Evolutionary conservation across 2,797 vertebrate species (phyloP).

Genomic region (Malurus splendens): DNA sequence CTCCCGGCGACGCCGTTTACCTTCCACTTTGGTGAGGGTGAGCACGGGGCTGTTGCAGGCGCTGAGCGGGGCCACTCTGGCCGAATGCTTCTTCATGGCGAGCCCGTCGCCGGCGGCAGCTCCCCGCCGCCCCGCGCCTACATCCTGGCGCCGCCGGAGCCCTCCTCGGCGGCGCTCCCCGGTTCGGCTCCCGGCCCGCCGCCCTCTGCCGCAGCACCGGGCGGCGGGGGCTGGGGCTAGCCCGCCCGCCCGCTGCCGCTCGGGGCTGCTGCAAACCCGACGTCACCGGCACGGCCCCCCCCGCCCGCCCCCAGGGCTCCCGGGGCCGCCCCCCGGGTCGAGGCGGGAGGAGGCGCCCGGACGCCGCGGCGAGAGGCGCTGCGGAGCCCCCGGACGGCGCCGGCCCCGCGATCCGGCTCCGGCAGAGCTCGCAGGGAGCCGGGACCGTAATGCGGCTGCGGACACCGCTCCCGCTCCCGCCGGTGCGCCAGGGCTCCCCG

Average conservation of each 20-base stretch:
- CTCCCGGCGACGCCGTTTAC: conserved; percentile 56
- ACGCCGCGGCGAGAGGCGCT: not conserved
- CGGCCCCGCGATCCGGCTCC: not conserved
- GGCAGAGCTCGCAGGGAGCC: not conserved
- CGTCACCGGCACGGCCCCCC: conserved; percentile 61
- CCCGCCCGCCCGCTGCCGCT: conserved; percentile 1
- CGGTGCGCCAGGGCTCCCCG: not conserved
- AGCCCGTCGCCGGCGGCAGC: conserved; percentile 83
- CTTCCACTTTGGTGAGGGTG: conserved; percentile 97
- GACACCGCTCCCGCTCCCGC: not conserved
- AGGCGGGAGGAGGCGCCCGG: not conserved
- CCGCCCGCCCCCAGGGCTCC: conserved; percentile 17
- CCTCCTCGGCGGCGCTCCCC: not conserved
- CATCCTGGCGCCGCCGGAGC: conserved; percentile 83
- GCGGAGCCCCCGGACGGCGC: not conserved
- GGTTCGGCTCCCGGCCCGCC: not conserved
- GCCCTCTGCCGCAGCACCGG: conserved; percentile 42
- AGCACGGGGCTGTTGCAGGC: conserved; percentile 96
- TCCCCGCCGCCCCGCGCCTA: conserved; percentile 81
- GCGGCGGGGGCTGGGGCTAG: conserved; percentile 9
- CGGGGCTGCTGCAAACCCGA: conserved; percentile 57
- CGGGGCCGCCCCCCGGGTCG: conserved; percentile 1
- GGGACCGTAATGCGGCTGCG: conserved; percentile 25
- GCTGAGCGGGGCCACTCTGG: conserved; percentile 92
- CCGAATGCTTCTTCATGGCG: conserved; percentile 95